Evolutionary conservation across 2,888 invertebrate species (phyloP).

Genomic region (Cartodere bifasciata): DNA sequence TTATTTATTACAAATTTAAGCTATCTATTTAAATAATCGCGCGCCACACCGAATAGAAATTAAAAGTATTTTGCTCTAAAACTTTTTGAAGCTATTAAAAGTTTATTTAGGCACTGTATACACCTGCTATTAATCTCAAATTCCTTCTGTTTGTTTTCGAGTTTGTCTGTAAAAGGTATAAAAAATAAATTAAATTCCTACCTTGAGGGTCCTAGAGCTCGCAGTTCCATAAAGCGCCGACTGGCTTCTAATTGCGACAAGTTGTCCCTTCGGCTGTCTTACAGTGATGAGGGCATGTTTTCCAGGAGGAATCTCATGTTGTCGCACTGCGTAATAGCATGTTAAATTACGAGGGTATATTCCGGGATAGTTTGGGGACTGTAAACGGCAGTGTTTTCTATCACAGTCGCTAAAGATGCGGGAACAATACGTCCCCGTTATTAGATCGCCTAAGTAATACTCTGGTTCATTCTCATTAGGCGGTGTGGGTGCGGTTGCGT

Average conservation of each 20-base stretch:
- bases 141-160: too few relatives aligned
- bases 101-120: too few relatives aligned
- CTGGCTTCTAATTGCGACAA: slow-evolving; percentile 72
- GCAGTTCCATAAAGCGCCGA: slow-evolving; percentile 50
- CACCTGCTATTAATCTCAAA: too few relatives aligned
- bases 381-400: slow-evolving; percentile 76
- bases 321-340: slow-evolving; percentile 83
- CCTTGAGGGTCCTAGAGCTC: slow-evolving; percentile 36
- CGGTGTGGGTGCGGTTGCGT: slow-evolving; percentile 32
- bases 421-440: slow-evolving; percentile 84
- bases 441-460: slow-evolving; percentile 75
- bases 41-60: too few relatives aligned
- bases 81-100: too few relatives aligned
- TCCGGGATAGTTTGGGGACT: slow-evolving; percentile 87
- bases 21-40: too few relatives aligned
- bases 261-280: slow-evolving; percentile 71
- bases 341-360: slow-evolving; percentile 88
- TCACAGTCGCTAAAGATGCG: slow-evolving; percentile 88
- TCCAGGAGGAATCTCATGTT: slow-evolving; percentile 72
- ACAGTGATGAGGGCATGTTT: slow-evolving; percentile 82
- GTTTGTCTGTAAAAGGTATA: too few relatives aligned
- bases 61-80: too few relatives aligned
- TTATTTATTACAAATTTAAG: too few relatives aligned
- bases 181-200: too few relatives aligned
- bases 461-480: slow-evolving; percentile 39